phyloP scores from a whole-genome alignment of 2,888 invertebrate genomes.

The Sicus ferrugineus region DNA sequence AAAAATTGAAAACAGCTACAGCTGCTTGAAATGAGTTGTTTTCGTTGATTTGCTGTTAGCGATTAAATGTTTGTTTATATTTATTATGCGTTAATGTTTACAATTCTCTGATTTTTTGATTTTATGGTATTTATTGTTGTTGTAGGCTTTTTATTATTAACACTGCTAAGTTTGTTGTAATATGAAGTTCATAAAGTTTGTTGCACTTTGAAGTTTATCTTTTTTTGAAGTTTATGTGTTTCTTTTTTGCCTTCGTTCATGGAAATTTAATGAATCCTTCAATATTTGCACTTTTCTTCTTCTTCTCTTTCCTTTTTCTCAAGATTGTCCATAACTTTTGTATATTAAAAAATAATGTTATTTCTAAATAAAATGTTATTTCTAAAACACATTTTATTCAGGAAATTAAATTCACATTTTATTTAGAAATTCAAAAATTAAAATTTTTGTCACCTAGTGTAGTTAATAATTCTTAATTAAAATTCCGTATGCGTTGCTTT shows the following conservation, averaged over 20 bases:
- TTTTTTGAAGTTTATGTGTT: neutral
- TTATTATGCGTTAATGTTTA: slow-evolving; percentile 31
- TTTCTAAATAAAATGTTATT: too few relatives aligned
- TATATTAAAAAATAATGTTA: too few relatives aligned
- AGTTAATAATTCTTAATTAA: too few relatives aligned
- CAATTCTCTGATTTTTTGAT: slow-evolving; percentile 17
- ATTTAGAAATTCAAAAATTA: too few relatives aligned
- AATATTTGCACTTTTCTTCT: too few relatives aligned
- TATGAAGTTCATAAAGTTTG: slow-evolving; percentile 15
- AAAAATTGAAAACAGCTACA: too few relatives aligned
- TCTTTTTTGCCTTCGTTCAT: neutral
- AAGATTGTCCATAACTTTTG: too few relatives aligned
- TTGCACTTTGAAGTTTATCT: neutral
- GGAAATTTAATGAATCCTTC: neutral
- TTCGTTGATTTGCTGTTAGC: slow-evolving; percentile 1
- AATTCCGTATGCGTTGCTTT: too few relatives aligned
- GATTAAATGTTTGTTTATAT: slow-evolving; percentile 23
- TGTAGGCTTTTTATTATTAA: slow-evolving; percentile 4
- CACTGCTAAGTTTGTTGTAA: slow-evolving; percentile 14
- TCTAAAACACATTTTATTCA: too few relatives aligned
- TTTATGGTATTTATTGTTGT: slow-evolving; percentile 3
- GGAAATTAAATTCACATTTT: too few relatives aligned
- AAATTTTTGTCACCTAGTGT: too few relatives aligned
- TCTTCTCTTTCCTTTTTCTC: too few relatives aligned
- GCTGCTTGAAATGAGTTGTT: neutral